Base-by-base conservation (phyloP, 1,140 invertebrate genomes). In the Venturia canescens region DNA sequence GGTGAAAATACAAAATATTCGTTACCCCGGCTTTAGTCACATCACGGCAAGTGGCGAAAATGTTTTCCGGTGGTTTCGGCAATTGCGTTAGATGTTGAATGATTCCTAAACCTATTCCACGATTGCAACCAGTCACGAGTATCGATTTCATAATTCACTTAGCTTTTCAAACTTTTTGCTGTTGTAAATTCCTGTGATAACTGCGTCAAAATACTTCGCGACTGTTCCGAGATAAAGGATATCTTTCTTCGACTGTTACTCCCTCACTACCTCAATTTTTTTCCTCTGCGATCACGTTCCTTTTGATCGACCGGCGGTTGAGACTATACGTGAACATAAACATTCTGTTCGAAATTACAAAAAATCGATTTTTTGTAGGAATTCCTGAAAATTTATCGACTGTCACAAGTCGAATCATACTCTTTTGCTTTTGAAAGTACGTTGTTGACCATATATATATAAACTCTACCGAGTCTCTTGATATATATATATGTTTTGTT, bases 111-210 rank as follows among this genome's bases (percentile, higher is more conserved):
- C 97, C 97, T 66, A 98, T 90, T 1, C 98, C 97, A 53, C 97
- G 94, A 88, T 98, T 98, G 72, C 96, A 96, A 26, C 97, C 97
- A 11, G 97, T 98, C 80, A 98, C 95, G 81, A 98, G 91, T 83
- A 98, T 94, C 48, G 96, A 96, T 83, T 94, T 95, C 95, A 97
- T 96, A n/a, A 9, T 11, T 26, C 11, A 67, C 50, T 50, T 3
- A 66, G 5, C 77, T 53, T 77, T 18, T 21, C 50, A 53, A 53
- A n/a, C 16, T n/a, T 18, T 53, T 44, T 44, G 3, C 13, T 11
- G 38, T 44, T 44, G 38, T 44, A 11, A 44, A 44, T 44, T 44
- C 38, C 7, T 11, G 7, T 9, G 38, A 9, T 1, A 1, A 9
- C 38, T 44, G 7, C 5, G 38, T 9, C 5, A 11, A 5, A 13